Conservation (phyloP, 2,113 vertebrate genomes). For the Larimichthys crocea region DNA sequence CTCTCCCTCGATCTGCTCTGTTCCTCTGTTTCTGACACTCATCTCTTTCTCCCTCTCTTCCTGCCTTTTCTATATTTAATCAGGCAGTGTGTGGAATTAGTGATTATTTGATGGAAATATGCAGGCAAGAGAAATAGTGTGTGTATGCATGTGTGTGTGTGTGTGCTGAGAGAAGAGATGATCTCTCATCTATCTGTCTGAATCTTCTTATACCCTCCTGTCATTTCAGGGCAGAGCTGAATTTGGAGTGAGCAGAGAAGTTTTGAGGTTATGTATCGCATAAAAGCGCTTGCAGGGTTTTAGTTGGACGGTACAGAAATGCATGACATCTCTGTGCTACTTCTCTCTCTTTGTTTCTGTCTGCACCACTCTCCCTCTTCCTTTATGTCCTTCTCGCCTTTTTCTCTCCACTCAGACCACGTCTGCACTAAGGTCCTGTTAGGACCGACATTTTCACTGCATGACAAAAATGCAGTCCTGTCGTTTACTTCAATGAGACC, state of each 20-base stretch:
- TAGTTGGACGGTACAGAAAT: slow-evolving; percentile 25
- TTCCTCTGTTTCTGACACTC: slow-evolving; percentile 44
- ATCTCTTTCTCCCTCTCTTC: slow-evolving; percentile 44
- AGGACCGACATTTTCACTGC: neutral
- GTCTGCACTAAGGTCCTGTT: neutral
- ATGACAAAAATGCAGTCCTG: neutral
- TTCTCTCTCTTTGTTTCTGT: slow-evolving; percentile 26
- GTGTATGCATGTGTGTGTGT: neutral
- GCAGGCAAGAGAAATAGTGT: slow-evolving; percentile 13
- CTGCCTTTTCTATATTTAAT: slow-evolving; percentile 72
- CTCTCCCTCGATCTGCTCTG: slow-evolving; percentile 33
- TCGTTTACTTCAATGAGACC: slow-evolving; percentile 4
- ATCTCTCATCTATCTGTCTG: slow-evolving; percentile 43
- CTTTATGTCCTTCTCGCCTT: slow-evolving; percentile 2
- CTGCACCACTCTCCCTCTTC: slow-evolving; percentile 30
- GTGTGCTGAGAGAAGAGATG: slow-evolving; percentile 19
- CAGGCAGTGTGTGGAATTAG: slow-evolving; percentile 59
- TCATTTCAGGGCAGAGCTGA: slow-evolving; percentile 35
- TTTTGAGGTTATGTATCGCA: slow-evolving; percentile 43
- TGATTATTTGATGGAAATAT: slow-evolving; percentile 68
- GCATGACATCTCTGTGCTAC: slow-evolving; percentile 24
- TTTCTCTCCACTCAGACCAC: neutral
- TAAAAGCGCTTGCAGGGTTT: slow-evolving; percentile 47
- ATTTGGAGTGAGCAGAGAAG: slow-evolving; percentile 47
- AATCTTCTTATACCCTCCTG: slow-evolving; percentile 30